Evolutionary conservation across 2,797 vertebrate species (phyloP).

Genomic region (Vespertilio murinus): DNA sequence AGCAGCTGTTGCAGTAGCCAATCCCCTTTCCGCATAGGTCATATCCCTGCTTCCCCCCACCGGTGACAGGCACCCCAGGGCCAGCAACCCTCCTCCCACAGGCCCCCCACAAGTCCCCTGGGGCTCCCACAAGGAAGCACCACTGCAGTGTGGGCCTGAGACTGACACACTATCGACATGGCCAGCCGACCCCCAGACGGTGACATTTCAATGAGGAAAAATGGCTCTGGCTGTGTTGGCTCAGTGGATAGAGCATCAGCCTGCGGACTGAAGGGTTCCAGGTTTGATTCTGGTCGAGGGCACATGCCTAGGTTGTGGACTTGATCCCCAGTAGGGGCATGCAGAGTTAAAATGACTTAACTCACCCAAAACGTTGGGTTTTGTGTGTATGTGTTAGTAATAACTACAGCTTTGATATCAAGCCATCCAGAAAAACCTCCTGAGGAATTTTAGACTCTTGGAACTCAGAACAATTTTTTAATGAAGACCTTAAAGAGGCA

Average conservation of each 20-base stretch:
- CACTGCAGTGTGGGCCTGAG: neutral
- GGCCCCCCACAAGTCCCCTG: neutral
- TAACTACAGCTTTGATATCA: neutral
- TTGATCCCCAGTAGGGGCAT: too few relatives aligned
- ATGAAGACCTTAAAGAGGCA: neutral
- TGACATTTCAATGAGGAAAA: neutral
- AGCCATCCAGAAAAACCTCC: neutral
- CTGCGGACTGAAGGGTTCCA: too few relatives aligned
- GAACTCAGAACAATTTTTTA: neutral
- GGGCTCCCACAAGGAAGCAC: neutral
- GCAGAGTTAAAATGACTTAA: neutral
- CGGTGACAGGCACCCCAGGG: constrained; percentile 23
- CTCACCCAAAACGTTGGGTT: neutral
- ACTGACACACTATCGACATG: rapidly evolving
- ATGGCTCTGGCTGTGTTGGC: too few relatives aligned
- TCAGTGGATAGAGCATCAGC: too few relatives aligned
- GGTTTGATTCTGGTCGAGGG: too few relatives aligned
- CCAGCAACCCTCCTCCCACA: constrained; percentile 46
- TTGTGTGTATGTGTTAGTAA: neutral
- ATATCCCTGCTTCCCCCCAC: constrained; percentile 39
- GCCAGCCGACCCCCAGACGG: neutral
- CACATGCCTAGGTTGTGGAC: too few relatives aligned
- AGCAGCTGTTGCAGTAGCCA: neutral
- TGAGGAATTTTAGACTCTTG: neutral
- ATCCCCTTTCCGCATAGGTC: neutral